Evolutionary conservation across 2,797 vertebrate species (phyloP).

Genomic region (Sciurus carolinensis): DNA sequence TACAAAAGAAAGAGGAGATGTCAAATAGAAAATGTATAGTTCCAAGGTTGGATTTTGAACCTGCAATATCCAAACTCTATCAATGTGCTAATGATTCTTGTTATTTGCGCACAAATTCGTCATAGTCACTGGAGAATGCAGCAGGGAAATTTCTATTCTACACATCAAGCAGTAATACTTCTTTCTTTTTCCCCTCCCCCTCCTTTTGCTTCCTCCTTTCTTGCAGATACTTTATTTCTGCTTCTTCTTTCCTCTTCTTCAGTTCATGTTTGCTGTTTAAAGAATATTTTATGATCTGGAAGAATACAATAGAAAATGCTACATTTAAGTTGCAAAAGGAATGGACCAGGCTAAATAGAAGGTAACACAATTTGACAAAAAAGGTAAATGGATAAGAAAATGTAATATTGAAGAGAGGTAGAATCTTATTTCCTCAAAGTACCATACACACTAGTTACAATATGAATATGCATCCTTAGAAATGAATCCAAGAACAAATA

Average conservation of each 20-base stretch:
- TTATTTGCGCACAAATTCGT: not conserved
- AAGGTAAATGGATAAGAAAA: not conserved
- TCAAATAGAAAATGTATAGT: not conserved
- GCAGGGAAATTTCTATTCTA: not conserved
- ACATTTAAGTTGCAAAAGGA: not conserved
- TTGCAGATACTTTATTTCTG: not conserved
- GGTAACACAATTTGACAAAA: not conserved
- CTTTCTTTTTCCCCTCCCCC: too few species aligned
- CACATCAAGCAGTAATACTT: not conserved
- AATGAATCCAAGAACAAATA: not conserved
- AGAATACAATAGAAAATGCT: not conserved
- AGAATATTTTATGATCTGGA: not conserved
- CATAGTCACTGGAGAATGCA: rapidly evolving
- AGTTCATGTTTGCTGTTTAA: not conserved
- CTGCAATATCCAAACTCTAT: not conserved
- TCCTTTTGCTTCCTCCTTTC: not conserved
- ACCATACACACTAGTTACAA: not conserved
- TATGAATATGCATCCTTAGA: not conserved
- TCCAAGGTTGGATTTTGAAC: not conserved
- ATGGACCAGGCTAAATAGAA: not conserved
- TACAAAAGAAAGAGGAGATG: not conserved
- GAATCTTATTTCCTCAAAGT: not conserved
- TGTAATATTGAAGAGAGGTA: not conserved
- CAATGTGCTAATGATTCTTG: not conserved
- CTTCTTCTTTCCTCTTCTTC: not conserved